These are phyloP conservation scores for Seira sanloemensis DNA, from an alignment of 2,888 invertebrate species.

Conservation along the genomic window DNA sequence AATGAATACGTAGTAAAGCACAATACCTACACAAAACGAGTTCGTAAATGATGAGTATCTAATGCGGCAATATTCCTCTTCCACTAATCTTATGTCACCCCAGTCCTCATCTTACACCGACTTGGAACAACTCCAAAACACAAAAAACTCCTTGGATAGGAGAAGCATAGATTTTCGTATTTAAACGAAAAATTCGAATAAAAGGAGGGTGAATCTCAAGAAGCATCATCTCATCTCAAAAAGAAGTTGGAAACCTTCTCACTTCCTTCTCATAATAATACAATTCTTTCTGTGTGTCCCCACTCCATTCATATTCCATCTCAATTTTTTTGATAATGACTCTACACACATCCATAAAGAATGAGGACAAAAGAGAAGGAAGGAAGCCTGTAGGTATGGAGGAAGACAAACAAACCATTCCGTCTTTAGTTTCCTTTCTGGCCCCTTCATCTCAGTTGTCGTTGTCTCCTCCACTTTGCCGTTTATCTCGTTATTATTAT, in stretches of 20 bases:
- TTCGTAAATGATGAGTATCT: too few species aligned
- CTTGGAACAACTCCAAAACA: constrained; percentile 45
- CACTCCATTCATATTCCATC: neutral
- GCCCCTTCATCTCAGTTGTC: neutral
- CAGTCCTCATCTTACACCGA: too few species aligned
- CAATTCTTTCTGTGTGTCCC: too few species aligned
- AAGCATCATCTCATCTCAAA: too few species aligned
- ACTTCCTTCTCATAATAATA: neutral
- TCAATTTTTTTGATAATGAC: neutral
- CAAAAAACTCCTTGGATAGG: constrained; percentile 39
- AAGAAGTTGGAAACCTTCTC: constrained; percentile 22
- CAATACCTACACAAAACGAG: too few species aligned
- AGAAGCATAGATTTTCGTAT: constrained; percentile 46
- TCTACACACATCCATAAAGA: neutral
- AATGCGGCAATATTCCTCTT: too few species aligned
- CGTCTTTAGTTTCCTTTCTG: constrained; percentile 8
- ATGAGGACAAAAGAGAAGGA: neutral
- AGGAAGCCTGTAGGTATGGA: constrained; percentile 3
- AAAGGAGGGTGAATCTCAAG: constrained; percentile 22
- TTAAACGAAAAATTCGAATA: constrained; percentile 43
- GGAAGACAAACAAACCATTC: constrained; percentile 13
- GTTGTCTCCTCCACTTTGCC: neutral
- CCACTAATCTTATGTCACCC: too few species aligned
- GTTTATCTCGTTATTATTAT: too few species aligned
- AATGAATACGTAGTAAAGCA: too few species aligned